These are phyloP conservation scores for Bactericera cockerelli DNA, from an alignment of 1,140 invertebrate species.

Conservation along the genomic window DNA sequence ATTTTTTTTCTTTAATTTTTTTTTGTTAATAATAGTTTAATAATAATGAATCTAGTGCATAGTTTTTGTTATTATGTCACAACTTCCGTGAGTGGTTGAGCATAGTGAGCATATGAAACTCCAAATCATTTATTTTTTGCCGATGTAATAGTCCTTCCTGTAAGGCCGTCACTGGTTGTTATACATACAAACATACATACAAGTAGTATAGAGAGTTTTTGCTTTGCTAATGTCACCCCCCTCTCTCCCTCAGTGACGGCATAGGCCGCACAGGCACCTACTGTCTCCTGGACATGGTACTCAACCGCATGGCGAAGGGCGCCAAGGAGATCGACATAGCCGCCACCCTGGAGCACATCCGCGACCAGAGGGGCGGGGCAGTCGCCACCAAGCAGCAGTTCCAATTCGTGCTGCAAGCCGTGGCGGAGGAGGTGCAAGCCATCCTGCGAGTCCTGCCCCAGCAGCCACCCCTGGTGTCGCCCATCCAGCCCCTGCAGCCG, in stretches of 20 bases:
- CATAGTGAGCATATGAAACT: no score
- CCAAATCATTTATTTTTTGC: no score
- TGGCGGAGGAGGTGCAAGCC: slow-evolving; percentile 85
- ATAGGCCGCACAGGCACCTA: slow-evolving; percentile 93
- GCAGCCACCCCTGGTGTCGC: slow-evolving; percentile 25
- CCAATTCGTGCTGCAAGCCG: slow-evolving; percentile 92
- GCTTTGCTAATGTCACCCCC: no score
- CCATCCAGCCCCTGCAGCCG: slow-evolving; percentile 14
- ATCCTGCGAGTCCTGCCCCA: slow-evolving; percentile 84
- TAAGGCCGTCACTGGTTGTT: no score
- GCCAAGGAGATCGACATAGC: slow-evolving; percentile 98
- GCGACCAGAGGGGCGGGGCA: slow-evolving; percentile 83
- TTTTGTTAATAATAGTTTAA: no score
- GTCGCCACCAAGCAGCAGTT: slow-evolving; percentile 89
- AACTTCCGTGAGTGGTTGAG: no score
- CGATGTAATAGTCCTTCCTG: no score
- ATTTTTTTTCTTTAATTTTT: no score
- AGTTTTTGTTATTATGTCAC: no score
- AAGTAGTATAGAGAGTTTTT: no score
- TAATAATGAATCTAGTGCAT: no score
- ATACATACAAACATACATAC: no score
- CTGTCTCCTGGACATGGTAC: slow-evolving; percentile 92
- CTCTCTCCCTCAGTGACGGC: slow-evolving; percentile 57
- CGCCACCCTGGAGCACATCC: slow-evolving; percentile 91
- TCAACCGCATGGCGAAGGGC: slow-evolving; percentile 95